Conservation (phyloP, 2,888 invertebrate genomes). For the Drosophila pegasa region DNA sequence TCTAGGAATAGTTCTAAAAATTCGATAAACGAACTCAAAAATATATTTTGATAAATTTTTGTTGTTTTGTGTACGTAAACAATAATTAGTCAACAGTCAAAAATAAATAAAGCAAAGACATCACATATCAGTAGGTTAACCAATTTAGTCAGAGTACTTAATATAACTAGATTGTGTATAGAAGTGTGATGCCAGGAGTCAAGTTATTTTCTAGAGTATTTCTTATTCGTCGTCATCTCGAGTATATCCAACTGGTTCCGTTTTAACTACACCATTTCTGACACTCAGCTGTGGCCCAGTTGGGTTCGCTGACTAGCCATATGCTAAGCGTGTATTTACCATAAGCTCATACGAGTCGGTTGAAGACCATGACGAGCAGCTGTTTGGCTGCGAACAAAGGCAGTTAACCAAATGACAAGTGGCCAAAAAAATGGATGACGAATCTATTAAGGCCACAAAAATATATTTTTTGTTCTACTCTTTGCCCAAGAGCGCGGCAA, state of each 20-base stretch:
- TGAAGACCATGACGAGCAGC: conserved; percentile 66
- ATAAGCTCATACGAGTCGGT: conserved; percentile 10
- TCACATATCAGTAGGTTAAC: too few species aligned
- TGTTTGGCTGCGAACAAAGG: conserved; percentile 68
- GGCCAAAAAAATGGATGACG: conserved; percentile 49
- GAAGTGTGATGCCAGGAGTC: too few species aligned
- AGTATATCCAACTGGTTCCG: conserved; percentile 7
- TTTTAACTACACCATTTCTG: conserved; percentile 10
- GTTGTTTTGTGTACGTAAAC: background rate
- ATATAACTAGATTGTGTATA: too few species aligned
- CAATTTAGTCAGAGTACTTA: too few species aligned
- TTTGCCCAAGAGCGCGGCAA: conserved; percentile 41
- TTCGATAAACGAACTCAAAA: too few species aligned
- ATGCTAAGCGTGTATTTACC: conserved; percentile 6
- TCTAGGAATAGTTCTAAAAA: background rate
- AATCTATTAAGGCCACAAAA: conserved; percentile 60
- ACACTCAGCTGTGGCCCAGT: conserved; percentile 17
- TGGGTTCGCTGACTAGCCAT: conserved; percentile 16
- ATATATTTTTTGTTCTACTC: conserved; percentile 7
- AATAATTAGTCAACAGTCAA: background rate
- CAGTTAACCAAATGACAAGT: conserved; percentile 38
- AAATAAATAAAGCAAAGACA: too few species aligned
- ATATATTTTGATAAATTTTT: too few species aligned
- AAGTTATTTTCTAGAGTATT: conserved; percentile 2
- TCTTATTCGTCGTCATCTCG: background rate